Conservation (phyloP, 2,888 invertebrate species). For the Tetragonula carbonaria region DNA sequence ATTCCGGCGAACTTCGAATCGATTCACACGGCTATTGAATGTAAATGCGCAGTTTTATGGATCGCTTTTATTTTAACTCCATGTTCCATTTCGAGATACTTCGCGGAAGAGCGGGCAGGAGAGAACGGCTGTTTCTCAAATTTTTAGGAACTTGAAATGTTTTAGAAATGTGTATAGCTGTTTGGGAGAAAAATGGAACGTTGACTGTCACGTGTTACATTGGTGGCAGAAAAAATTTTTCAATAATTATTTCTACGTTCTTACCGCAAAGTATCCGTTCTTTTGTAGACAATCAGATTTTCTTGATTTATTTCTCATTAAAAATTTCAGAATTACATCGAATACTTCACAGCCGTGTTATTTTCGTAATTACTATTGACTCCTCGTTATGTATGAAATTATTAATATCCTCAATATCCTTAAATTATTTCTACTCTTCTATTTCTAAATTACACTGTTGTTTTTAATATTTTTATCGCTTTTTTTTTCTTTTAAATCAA, state of each 20-base stretch:
- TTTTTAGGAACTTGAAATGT: background rate
- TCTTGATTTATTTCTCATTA: background rate
- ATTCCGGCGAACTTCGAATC: constrained; percentile 20
- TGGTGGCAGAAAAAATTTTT: background rate
- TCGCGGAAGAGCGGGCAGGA: background rate
- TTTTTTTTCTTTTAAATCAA: too few species aligned
- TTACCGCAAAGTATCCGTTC: background rate
- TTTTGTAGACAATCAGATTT: background rate
- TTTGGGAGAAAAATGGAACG: background rate
- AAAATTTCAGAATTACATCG: background rate
- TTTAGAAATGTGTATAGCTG: background rate
- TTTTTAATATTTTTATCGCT: too few species aligned
- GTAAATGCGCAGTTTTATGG: background rate
- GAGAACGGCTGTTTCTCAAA: background rate
- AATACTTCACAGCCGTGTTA: background rate
- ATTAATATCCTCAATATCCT: too few species aligned
- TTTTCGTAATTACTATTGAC: background rate
- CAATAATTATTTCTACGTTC: background rate
- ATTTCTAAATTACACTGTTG: too few species aligned
- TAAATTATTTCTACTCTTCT: too few species aligned
- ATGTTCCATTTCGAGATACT: background rate
- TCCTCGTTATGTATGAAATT: background rate
- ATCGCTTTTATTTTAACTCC: background rate
- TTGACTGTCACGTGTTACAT: background rate
- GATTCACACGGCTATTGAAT: constrained; percentile 6